phyloP scores from a whole-genome alignment of 2,888 invertebrate species.

The Ferrisia virgata region DNA sequence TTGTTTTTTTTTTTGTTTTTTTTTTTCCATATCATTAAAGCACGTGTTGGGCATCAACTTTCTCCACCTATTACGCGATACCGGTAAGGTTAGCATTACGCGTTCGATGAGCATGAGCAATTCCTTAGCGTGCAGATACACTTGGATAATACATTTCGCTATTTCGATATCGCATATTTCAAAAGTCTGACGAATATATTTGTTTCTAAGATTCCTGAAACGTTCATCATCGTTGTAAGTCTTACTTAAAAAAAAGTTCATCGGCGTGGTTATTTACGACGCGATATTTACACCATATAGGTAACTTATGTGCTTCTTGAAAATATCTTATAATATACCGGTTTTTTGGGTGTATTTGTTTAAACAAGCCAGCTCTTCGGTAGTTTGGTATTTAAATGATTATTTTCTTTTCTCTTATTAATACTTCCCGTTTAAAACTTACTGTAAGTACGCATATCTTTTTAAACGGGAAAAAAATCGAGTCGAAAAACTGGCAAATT shows the following conservation, averaged over 20 bases:
- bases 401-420: not conserved
- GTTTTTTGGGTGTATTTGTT: not conserved
- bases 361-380: not conserved
- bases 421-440: not conserved
- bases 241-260: not conserved
- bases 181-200: not conserved
- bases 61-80: slow-evolving; percentile 27
- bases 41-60: not conserved
- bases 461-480: not conserved
- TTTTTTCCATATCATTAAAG: not conserved
- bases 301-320: not conserved
- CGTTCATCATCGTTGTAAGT: not conserved
- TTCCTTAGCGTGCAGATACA: not conserved
- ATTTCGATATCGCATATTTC: not conserved
- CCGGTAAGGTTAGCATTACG: slow-evolving; percentile 11
- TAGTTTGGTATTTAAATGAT: not conserved
- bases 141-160: not conserved
- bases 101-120: not conserved
- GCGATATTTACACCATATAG: not conserved
- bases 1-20: no score
- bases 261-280: not conserved
- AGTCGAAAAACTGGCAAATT: not conserved
- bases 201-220: not conserved
- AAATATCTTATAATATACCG: not conserved
- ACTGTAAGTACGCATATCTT: no score